These are phyloP conservation scores for Schrankia costaestrigalis DNA, from an alignment of 2,888 invertebrate genomes.

Conservation along the genomic window DNA sequence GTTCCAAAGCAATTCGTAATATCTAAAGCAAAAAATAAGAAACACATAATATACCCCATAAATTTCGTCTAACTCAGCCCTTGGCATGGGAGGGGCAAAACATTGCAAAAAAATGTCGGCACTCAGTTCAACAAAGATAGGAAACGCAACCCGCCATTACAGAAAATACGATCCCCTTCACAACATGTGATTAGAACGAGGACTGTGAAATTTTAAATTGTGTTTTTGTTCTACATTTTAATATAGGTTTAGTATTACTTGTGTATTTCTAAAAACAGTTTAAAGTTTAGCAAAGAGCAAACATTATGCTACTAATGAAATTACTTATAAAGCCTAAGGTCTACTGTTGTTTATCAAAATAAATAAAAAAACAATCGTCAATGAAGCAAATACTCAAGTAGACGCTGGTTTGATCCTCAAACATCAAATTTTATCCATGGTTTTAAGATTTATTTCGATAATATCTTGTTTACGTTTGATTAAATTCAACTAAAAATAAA, in stretches of 20 bases:
- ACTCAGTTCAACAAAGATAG: constrained; percentile 68
- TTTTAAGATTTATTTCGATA: too few relatives aligned
- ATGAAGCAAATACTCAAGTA: too few relatives aligned
- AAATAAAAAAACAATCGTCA: too few relatives aligned
- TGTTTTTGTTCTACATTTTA: constrained; percentile 30
- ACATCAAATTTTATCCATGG: too few relatives aligned
- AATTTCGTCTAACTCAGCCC: constrained; percentile 49
- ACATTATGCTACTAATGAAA: too few relatives aligned
- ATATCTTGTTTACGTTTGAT: constrained; percentile 15
- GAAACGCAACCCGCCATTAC: constrained; percentile 74
- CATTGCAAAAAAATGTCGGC: constrained; percentile 72
- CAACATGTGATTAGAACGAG: constrained; percentile 39
- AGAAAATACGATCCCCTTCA: constrained; percentile 65
- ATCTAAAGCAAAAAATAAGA: constrained; percentile 17
- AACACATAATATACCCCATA: constrained; percentile 45
- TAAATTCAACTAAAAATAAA: constrained; percentile 31
- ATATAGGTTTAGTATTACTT: constrained; percentile 13
- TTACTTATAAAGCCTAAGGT: too few relatives aligned
- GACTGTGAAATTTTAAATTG: constrained; percentile 50
- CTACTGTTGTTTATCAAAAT: too few relatives aligned
- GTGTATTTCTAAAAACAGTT: constrained; percentile 7
- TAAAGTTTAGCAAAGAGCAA: background rate
- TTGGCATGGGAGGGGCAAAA: constrained; percentile 56
- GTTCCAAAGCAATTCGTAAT: constrained; percentile 7
- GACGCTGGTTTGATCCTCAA: too few relatives aligned